Evolutionary conservation across 2,888 invertebrate species (phyloP).

Genomic region (Galerucella nymphaeae): DNA sequence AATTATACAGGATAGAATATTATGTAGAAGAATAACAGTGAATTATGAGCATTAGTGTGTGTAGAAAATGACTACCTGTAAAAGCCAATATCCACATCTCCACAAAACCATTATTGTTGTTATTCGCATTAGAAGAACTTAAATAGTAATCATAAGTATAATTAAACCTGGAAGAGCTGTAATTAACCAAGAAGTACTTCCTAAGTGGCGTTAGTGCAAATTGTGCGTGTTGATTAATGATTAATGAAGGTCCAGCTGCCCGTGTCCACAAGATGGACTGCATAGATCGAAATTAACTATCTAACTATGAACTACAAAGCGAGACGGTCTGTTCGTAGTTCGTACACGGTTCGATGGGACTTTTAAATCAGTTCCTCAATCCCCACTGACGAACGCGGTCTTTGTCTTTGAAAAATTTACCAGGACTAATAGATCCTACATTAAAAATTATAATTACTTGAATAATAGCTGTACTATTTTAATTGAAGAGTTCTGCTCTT

Average conservation of each 20-base stretch:
- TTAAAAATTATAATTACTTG: background rate
- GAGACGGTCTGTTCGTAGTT: constrained; percentile 55
- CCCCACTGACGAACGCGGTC: constrained; percentile 17
- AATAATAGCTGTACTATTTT: background rate
- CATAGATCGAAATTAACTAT: constrained; percentile 58
- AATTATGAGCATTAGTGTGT: constrained; percentile 27
- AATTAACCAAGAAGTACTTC: constrained; percentile 45
- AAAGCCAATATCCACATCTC: constrained; percentile 24
- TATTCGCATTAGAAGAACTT: constrained; percentile 36
- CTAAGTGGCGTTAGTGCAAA: constrained; percentile 47
- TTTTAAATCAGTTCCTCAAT: constrained; percentile 49
- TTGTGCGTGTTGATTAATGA: constrained; percentile 53
- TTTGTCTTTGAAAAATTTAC: constrained; percentile 14
- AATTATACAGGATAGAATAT: background rate
- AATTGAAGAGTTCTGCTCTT: no score
- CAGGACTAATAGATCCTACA: constrained; percentile 5
- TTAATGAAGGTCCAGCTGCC: constrained; percentile 53
- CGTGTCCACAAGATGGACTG: constrained; percentile 55
- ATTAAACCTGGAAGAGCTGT: constrained; percentile 42
- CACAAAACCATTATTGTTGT: constrained; percentile 38
- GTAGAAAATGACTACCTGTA: constrained; percentile 41
- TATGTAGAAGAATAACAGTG: constrained; percentile 34
- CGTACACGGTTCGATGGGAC: constrained; percentile 62
- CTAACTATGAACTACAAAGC: constrained; percentile 60
- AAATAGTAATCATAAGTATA: constrained; percentile 42